Evolutionary conservation across 2,797 vertebrate genomes (phyloP), one percentile per base, ranked within the genome.

Genomic region (Anolis apletophallus): DNA sequence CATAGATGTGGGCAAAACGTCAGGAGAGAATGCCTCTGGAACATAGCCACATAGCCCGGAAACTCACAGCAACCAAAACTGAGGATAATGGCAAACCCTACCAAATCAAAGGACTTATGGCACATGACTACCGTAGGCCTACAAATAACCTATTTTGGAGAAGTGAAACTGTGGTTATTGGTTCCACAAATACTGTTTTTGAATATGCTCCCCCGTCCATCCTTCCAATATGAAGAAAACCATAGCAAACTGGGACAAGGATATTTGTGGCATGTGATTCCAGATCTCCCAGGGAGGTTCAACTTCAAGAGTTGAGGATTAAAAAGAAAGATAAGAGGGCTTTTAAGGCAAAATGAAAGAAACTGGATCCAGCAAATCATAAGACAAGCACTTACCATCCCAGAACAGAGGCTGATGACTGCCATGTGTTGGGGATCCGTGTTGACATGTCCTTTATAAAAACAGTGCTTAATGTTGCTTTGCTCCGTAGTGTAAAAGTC

Each of bases 361-460:
- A n/a, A 3, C 4, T 34, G 77, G 13, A 52, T 54, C 71, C 78
- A 67, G 57, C 11, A 17, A 55, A 77, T n/a, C 77, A 0, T 46
- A 11, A 80, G 14, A 34, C 16, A 77, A 54, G 26, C 85, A 97
- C 98, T 99, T 97, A 99, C 99, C 98, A 99, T 97, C 91, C 99
- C 99, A 79, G 99, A 97, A 96, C 99, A 99, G 93, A 99, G 97
- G 94, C 98, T 99, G 97, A 99, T 98, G 90, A 98, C 98, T 67
- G 98, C 98, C 75, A 97, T 97, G 94, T 99, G 98, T 90, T 98
- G 97, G 61, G 96, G 94, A 83, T 97, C 95, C 90, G 97, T 97
- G 80, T 99, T 99, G 93, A 99, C 98, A 94, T 98, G 98, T 93
- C 99, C 99, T 94, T 96, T 97, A 95, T 99, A 99, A 94, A 99